phyloP scores from a whole-genome alignment of 1,140 invertebrate species.

The Drosophila trapezifrons region DNA sequence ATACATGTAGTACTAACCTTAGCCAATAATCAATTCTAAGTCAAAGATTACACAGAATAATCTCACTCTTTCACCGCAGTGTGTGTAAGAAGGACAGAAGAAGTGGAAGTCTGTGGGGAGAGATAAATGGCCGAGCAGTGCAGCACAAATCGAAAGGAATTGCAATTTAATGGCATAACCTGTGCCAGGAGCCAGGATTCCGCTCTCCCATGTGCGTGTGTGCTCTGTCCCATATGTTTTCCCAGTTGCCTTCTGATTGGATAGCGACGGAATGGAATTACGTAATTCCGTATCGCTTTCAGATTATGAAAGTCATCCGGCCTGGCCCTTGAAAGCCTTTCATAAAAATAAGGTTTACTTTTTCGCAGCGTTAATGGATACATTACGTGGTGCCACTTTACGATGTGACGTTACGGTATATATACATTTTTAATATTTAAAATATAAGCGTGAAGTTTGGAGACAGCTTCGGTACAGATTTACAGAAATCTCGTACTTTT shows the following conservation, averaged over 20 bases:
- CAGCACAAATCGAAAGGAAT: slow-evolving; percentile 77
- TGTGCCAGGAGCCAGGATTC: slow-evolving; percentile 45
- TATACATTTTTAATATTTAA: not conserved
- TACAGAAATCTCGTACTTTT: no score
- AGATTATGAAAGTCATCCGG: slow-evolving; percentile 31
- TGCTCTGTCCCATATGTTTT: slow-evolving; percentile 38
- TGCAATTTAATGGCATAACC: slow-evolving; percentile 77
- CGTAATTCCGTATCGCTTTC: slow-evolving; percentile 32
- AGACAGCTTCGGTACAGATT: no score
- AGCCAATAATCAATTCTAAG: not conserved
- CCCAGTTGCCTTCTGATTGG: slow-evolving; percentile 45
- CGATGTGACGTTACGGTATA: not conserved
- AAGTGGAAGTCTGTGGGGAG: slow-evolving; percentile 4
- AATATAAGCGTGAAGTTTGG: not conserved
- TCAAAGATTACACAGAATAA: no score
- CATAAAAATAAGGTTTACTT: slow-evolving; percentile 22
- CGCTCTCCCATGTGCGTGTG: not conserved
- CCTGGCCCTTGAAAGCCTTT: slow-evolving; percentile 11
- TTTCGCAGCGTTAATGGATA: slow-evolving; percentile 12
- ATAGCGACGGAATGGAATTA: slow-evolving; percentile 46
- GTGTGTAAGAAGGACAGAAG: not conserved
- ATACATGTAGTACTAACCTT: no score
- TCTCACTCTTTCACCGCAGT: not conserved
- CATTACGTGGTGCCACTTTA: slow-evolving; percentile 8
- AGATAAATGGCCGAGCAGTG: slow-evolving; percentile 70